Conservation (phyloP, 2,888 invertebrate genomes). For the Andricus curvator region DNA sequence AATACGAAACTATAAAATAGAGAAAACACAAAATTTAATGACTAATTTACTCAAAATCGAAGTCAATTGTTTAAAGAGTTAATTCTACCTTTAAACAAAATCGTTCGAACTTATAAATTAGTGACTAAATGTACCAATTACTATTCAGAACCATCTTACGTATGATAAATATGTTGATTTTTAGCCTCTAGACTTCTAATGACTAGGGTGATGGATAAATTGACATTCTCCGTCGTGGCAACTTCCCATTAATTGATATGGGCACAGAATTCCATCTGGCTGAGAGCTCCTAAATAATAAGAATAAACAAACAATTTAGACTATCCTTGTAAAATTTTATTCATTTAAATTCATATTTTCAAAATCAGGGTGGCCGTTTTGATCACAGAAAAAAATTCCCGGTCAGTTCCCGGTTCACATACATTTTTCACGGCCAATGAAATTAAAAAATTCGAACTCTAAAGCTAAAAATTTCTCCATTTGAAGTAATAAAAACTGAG, state of each 20-base stretch:
- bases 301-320: conserved; percentile 54
- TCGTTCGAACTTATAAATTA: background rate
- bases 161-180: conserved; percentile 66
- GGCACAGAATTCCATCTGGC: conserved; percentile 74
- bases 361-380: background rate
- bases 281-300: conserved; percentile 68
- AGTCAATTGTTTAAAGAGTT: background rate
- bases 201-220: conserved; percentile 71
- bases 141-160: conserved; percentile 75
- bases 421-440: no score
- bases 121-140: conserved; percentile 47
- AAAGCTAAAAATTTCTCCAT: no score
- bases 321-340: background rate
- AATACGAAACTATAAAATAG: background rate
- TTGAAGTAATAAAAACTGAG: no score
- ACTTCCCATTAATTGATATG: conserved; percentile 75
- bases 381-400: no score
- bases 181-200: conserved; percentile 66
- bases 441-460: no score
- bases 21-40: background rate
- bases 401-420: no score
- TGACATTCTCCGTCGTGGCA: conserved; percentile 75
- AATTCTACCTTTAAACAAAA: background rate
- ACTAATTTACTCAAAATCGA: background rate
- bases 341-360: background rate